A percentile compares a stretch with the other conserved stretches of the same genome.
These are phyloP conservation scores for Sitodiplosis mosellana DNA, from an alignment of 1,140 invertebrate genomes.

Conservation along the genomic window DNA sequence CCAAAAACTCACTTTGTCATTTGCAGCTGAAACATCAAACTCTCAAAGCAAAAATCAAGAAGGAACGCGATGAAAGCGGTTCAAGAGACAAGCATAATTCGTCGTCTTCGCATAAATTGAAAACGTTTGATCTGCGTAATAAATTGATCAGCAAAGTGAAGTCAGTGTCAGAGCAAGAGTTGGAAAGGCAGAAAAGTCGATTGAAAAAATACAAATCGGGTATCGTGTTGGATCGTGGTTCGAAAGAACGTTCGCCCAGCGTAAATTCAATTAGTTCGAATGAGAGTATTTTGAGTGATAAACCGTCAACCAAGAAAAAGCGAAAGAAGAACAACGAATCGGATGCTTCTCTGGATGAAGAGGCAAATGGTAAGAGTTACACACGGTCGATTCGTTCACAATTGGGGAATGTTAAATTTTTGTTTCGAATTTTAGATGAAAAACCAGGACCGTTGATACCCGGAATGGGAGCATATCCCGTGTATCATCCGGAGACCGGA, in stretches of 20 bases:
- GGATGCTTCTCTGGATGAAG: neutral
- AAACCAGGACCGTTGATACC: constrained; percentile 10
- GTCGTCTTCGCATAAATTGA: constrained; percentile 8
- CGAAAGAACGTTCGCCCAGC: constrained; percentile 3
- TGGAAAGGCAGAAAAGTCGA: constrained; percentile 33
- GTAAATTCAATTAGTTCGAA: constrained; percentile 2
- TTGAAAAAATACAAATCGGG: constrained; percentile 34
- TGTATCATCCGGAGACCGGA: constrained; percentile 7
- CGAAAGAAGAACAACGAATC: neutral
- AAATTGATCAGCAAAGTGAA: constrained; percentile 33
- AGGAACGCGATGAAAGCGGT: neutral
- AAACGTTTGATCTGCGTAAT: constrained; percentile 15
- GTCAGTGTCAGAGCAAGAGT: constrained; percentile 29
- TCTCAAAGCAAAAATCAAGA: neutral
- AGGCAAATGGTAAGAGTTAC: no score
- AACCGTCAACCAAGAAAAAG: neutral
- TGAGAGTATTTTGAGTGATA: constrained; percentile 3
- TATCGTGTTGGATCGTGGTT: constrained; percentile 14
- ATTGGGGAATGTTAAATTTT: no score
- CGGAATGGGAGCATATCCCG: constrained; percentile 3
- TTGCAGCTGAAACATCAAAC: neutral
- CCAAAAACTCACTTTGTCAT: neutral
- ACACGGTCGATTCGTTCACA: no score
- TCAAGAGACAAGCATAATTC: constrained; percentile 8
- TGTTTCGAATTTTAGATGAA: constrained; percentile 9